Base-by-base conservation (phyloP, 2,797 vertebrate genomes). In the Austrolebias charrua region DNA sequence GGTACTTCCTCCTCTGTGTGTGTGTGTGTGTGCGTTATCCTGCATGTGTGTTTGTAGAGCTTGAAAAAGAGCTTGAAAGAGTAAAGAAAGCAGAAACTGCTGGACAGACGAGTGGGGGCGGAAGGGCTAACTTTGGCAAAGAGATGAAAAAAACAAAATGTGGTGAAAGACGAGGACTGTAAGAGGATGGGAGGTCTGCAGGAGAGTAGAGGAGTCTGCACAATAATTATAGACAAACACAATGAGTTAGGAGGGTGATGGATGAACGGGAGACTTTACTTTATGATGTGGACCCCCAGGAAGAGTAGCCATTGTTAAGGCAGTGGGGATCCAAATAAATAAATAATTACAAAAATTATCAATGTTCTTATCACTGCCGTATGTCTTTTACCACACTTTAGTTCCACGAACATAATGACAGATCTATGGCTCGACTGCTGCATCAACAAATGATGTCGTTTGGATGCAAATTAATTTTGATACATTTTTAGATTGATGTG, bases 1-100 rank as follows among this genome's bases (percentile, higher is more conserved):
- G 86, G 80, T 86, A 75, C 89, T 91, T 93, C 92, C 90, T 92
- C 77, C 73, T 71, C 11, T 56, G 61, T 53, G 57, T 60, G 51
- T 55, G 61, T 55, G 71, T 71, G 9, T 56, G 61, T 53, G 57
- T 60, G 51, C 52, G 61, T 55, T 52, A 31, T 48, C 1, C 38
- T 13, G 47, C 46, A 31, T 7, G 11, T 55, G 59, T 73, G 75
- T 83, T 79, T 78, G 66, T 47, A 66, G 69, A 73, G 68, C 43
- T 63, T 58, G 60, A 71, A 81, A 74, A 57, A 66, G 19, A 55
- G 75, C 81, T 57, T 4, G 51, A 76, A 67, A 75, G 64, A 78
- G 68, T 46, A 63, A 69, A 77, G 64, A 80, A 73, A 80, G 68
- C 63, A 69, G 54, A 76, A 58, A 76, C 28, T 18, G 69, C 24